Evolutionary conservation across 2,797 vertebrate genomes (phyloP), one percentile per base, ranked within the genome.

Genomic region (Anisognathus igniventris): DNA sequence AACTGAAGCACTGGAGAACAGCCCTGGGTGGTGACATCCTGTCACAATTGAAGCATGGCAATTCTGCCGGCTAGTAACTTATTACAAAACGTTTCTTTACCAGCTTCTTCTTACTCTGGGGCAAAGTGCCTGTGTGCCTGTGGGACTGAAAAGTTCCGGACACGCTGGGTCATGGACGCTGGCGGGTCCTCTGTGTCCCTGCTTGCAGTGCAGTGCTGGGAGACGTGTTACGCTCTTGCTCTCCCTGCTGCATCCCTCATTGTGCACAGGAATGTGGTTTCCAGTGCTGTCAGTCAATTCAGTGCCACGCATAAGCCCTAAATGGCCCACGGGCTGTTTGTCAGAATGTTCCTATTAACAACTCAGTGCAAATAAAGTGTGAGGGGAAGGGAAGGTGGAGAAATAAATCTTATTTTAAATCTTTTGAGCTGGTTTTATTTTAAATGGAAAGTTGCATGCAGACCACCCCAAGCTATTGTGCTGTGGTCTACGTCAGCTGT

Each of bases 381-480:
- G 70, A 94, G 79, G 79, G 87, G 91, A 95, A 96, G 87, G 50
- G 85, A 97, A 96, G 93, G 95, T 96, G 94, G 90, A 86, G 94
- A 90, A 96, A 95, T 93, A 95, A 93, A 91, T 96, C 87, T 91
- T 73, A 91, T 22, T 87, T 95, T 96, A 93, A 88, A 91, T 91
- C 89, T 84, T 94, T 64, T 88, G 86, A 96, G 79, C 85, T 97
- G 61, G 62, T 91, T 94, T 90, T 86, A 70, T 94, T 95, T 96
- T 70, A 64, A 64, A 78, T 93, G 92, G 85, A 81, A 90, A 95
- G 89, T 91, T 94, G 82, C 90, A 76, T 88, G 86, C 2, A 18
- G 95, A 96, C 94, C 95, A 95, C 95, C 95, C 95, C 89, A 79
- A 92, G 95, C 82, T 95, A 92, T 96, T 97, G 95, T 95, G 87